Conservation (phyloP, 2,888 invertebrate genomes). For the Oscheius myriophilus region DNA sequence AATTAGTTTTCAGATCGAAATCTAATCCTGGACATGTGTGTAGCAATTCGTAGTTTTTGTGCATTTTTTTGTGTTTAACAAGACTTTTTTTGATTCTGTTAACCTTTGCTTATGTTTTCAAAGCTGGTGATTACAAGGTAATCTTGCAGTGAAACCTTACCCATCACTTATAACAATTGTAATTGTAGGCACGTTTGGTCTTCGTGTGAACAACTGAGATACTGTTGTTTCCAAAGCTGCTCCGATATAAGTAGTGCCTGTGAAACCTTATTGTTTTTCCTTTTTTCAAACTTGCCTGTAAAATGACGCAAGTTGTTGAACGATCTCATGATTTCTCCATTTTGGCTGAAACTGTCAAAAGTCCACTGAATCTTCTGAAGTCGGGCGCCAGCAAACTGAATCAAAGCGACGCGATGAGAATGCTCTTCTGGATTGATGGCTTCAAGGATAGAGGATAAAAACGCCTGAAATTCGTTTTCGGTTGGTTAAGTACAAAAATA, state of each 20-base stretch:
- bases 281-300: slow-evolving; percentile 43
- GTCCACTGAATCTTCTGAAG: slow-evolving; percentile 68
- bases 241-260: slow-evolving; percentile 69
- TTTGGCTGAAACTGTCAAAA: slow-evolving; percentile 47
- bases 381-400: slow-evolving; percentile 67
- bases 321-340: slow-evolving; percentile 58
- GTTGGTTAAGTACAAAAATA: slow-evolving; percentile 9
- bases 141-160: too few relatives aligned
- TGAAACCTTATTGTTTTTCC: neutral
- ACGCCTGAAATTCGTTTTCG: slow-evolving; percentile 32
- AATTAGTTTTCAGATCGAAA: too few relatives aligned
- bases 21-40: too few relatives aligned
- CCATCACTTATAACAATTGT: slow-evolving; percentile 66
- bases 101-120: too few relatives aligned
- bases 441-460: slow-evolving; percentile 45
- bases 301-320: slow-evolving; percentile 58
- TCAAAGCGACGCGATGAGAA: slow-evolving; percentile 61
- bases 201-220: slow-evolving; percentile 55
- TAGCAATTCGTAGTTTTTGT: too few relatives aligned
- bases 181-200: slow-evolving; percentile 57
- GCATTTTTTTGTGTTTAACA: too few relatives aligned
- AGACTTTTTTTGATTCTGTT: too few relatives aligned
- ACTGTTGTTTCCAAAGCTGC: slow-evolving; percentile 61
- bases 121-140: too few relatives aligned
- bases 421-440: slow-evolving; percentile 44